These are phyloP conservation scores for Actinemys pallida DNA, from an alignment of 2,113 vertebrate species.

Conservation along the genomic window DNA sequence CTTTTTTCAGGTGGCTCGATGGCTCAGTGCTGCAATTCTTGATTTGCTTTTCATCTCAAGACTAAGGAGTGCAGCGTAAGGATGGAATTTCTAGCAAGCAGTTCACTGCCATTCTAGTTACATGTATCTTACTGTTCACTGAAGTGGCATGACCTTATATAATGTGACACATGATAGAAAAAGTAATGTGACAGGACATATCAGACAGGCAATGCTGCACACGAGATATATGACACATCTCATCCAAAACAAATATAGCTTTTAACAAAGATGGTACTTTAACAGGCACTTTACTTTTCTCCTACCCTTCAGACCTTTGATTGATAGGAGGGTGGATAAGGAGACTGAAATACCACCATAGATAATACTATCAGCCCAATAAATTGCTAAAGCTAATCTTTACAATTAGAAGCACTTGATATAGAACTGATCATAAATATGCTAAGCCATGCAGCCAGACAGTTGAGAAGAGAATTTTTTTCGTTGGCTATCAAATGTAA, in stretches of 20 bases:
- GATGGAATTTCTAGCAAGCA: background rate
- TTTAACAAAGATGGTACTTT: conserved; percentile 59
- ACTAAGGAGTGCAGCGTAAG: background rate
- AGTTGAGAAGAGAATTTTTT: background rate
- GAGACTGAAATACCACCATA: background rate
- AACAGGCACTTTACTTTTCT: conserved; percentile 28
- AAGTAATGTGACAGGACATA: conserved; percentile 67
- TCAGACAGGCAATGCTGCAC: conserved; percentile 43
- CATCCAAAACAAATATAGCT: conserved; percentile 57
- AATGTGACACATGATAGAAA: conserved; percentile 62
- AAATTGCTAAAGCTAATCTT: background rate
- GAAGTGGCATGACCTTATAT: conserved; percentile 62
- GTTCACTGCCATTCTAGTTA: background rate
- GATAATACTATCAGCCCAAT: background rate
- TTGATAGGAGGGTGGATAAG: background rate
- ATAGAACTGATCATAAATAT: background rate
- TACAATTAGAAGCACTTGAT: background rate
- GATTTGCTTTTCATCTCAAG: conserved; percentile 29
- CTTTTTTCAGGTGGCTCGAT: background rate
- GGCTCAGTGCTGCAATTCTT: conserved; percentile 9
- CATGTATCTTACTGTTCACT: conserved; percentile 58
- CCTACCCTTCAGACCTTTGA: background rate
- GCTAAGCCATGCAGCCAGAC: background rate
- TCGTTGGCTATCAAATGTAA: background rate
- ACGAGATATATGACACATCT: conserved; percentile 45